These are phyloP conservation scores for Agrypnus murinus DNA, from an alignment of 2,888 invertebrate genomes.

Conservation along the genomic window DNA sequence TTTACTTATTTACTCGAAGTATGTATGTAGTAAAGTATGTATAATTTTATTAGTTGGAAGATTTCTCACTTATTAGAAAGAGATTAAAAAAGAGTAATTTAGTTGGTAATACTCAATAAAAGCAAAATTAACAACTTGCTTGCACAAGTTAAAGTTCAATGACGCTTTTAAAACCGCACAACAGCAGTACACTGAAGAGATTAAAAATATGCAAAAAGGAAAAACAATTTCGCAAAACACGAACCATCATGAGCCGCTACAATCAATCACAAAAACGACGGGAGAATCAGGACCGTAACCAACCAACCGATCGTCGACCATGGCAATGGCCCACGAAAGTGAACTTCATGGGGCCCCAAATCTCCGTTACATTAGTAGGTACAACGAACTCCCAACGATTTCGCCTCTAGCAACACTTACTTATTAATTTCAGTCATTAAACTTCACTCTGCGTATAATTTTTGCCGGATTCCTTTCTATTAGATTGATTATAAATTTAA, in stretches of 20 bases:
- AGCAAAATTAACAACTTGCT: background rate
- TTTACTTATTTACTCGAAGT: no score
- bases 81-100: constrained; percentile 7
- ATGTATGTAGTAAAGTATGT: no score
- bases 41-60: no score
- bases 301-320: no score
- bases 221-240: constrained; percentile 28
- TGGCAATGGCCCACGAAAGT: constrained; percentile 60
- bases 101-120: constrained; percentile 14
- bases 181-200: no score
- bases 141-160: constrained; percentile 24
- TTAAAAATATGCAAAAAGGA: constrained; percentile 34
- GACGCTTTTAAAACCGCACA: constrained; percentile 20
- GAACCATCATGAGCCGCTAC: constrained; percentile 20
- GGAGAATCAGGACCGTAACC: constrained; percentile 39
- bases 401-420: constrained; percentile 34
- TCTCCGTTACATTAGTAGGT: constrained; percentile 54
- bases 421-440: constrained; percentile 39
- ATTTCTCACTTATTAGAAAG: no score
- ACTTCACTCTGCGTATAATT: constrained; percentile 21
- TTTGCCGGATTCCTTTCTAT: constrained; percentile 28
- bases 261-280: constrained; percentile 40
- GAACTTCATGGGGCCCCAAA: constrained; percentile 53
- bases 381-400: constrained; percentile 54
- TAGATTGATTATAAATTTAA: constrained; percentile 3